Evolutionary conservation across 2,888 invertebrate species (phyloP), one percentile per base, ranked within the genome.

Genomic region (Synergus laeviventris): DNA sequence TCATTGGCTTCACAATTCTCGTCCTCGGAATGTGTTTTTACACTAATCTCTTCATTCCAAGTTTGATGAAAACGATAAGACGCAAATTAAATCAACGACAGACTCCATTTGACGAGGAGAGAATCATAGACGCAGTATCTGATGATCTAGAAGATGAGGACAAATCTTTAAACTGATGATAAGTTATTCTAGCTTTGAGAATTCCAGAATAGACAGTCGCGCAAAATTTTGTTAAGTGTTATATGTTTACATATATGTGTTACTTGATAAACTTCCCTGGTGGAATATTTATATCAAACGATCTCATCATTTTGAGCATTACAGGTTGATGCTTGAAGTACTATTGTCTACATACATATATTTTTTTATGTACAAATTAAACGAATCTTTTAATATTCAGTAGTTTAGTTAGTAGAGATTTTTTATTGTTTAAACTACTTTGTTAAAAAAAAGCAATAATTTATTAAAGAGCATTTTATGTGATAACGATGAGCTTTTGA

Each of bases 11-110:
- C 89, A 86, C 93, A 0, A 91, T 96, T 12, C 92, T 98, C 3
- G 92, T 97, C 75, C 87, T 94, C 77, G 98, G 98, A 79, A 97
- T 97, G 94, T 94, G 95, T 84, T 91, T 95, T 73, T 99, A 98
- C 92, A 96, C 97, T 84, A 93, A 94, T 61, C 88, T 94, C 0
- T 81, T 94, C 24, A 78, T 91, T 76, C 90, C 90, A 21, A 88
- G 89, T 85, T 78, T 90, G 59, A 45, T 86, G 60, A 84, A 80
- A 59, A 90, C 87, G 81, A 84, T 81, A 64, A 75, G 24, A 49
- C 31, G 49, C 16, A 49, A n/a, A 49, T 21, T 82, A 18, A 81
- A 77, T 61, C 86, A 87, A 49, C 87, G 88, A 74, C 84, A 80
- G 73, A 83, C 84, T 36, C 87, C 89, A n/a, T 73, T 79, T 36